Evolutionary conservation across 2,797 vertebrate species (phyloP).

Genomic region (Sandelia bainsii): DNA sequence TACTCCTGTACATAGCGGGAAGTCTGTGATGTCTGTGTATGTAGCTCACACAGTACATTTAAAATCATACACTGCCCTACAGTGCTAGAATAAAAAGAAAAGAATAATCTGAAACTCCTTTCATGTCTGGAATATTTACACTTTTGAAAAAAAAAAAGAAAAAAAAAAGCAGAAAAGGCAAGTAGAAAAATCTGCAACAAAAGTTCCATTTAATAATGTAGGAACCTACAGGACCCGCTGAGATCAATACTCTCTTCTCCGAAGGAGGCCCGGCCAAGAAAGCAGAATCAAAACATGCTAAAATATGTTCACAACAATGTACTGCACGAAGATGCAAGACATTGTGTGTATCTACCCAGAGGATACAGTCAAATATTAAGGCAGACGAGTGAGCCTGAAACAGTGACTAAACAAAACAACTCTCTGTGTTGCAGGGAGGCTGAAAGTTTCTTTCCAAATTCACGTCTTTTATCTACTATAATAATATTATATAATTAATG

Average conservation of each 20-base stretch:
- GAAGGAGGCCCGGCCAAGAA: slow-evolving; percentile 3
- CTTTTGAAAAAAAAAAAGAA: not conserved
- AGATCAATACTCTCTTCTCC: slow-evolving; percentile 14
- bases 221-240: not conserved
- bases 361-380: slow-evolving; percentile 13
- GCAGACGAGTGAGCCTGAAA: not conserved
- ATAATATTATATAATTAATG: no score
- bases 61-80: not conserved
- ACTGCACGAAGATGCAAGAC: not conserved
- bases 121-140: not conserved
- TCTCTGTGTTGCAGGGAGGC: not conserved
- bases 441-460: not conserved
- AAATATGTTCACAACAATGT: slow-evolving; percentile 20
- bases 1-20: slow-evolving; percentile 83
- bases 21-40: not conserved
- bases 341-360: not conserved
- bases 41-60: not conserved
- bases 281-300: not conserved
- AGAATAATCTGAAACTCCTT: not conserved
- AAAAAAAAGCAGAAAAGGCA: not conserved
- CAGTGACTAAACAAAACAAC: slow-evolving; percentile 4
- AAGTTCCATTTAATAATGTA: not conserved
- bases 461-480: no score
- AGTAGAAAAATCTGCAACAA: slow-evolving; percentile 1
- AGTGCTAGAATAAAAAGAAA: not conserved